Percentiles rank a stretch among this genome's conserved stretches.
Conservation (phyloP, 2,113 vertebrate species). For the Dolichallabes microphthalmus region DNA sequence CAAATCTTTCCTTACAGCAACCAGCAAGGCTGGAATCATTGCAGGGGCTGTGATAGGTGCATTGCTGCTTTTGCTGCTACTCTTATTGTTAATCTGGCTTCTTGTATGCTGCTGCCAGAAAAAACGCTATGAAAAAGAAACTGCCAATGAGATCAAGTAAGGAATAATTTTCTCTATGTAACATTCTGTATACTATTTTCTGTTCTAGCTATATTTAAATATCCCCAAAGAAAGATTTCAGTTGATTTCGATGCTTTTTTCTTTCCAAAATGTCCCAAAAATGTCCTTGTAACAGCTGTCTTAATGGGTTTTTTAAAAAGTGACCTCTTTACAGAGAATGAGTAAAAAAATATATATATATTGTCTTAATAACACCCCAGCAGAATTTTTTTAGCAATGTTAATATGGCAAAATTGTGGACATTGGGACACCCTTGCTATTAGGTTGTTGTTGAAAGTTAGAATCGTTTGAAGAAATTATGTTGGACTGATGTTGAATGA, state of each 20-base stretch:
- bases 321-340: background rate
- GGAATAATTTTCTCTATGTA: background rate
- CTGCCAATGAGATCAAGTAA: constrained; percentile 82
- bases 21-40: constrained; percentile 73
- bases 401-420: too few species aligned
- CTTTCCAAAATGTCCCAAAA: background rate
- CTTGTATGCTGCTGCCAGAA: constrained; percentile 78
- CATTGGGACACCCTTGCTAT: too few species aligned
- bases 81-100: constrained; percentile 82
- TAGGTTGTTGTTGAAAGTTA: too few species aligned
- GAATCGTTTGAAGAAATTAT: too few species aligned
- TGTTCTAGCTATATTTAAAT: background rate
- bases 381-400: too few species aligned
- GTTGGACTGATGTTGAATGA: too few species aligned
- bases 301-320: background rate
- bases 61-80: constrained; percentile 74
- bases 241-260: background rate
- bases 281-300: background rate
- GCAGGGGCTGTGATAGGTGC: constrained; percentile 77
- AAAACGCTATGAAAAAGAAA: constrained; percentile 73
- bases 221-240: background rate
- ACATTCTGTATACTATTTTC: background rate
- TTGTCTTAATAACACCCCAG: too few species aligned
- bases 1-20: constrained; percentile 49
- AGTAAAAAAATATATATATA: background rate